phyloP scores from a whole-genome alignment of 2,888 invertebrate species.

The Capitulum mitella region DNA sequence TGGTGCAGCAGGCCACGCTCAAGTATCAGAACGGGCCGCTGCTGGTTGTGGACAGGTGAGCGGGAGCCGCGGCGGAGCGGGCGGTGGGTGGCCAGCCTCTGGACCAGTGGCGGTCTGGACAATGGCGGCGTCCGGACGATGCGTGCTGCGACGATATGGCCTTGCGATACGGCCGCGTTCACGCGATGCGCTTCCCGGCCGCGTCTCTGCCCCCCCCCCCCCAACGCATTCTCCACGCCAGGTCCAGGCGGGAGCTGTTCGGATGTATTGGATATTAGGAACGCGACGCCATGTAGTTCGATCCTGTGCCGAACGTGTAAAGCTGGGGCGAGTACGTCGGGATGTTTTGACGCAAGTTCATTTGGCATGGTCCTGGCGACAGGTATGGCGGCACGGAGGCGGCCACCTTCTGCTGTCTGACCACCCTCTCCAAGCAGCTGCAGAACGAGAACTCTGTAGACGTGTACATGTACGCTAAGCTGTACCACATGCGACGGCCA shows the following conservation, averaged over 20 bases:
- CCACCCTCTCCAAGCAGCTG: constrained; percentile 45
- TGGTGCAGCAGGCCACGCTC: constrained; percentile 72
- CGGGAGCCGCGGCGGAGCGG: too few relatives aligned
- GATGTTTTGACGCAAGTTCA: too few relatives aligned
- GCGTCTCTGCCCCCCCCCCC: too few relatives aligned
- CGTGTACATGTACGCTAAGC: constrained; percentile 47
- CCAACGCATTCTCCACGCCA: too few relatives aligned
- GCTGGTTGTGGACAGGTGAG: constrained; percentile 80
- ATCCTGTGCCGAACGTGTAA: background rate
- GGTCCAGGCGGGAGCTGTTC: too few relatives aligned
- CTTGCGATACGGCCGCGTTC: too few relatives aligned
- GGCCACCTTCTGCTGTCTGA: constrained; percentile 47
- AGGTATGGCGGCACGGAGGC: constrained; percentile 45
- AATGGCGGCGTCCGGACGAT: too few relatives aligned
- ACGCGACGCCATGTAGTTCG: too few relatives aligned
- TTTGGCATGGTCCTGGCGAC: too few relatives aligned
- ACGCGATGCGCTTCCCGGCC: too few relatives aligned
- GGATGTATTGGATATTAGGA: background rate
- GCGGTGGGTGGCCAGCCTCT: too few relatives aligned
- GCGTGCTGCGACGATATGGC: background rate
- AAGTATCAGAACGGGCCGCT: constrained; percentile 87
- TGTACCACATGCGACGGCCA: constrained; percentile 47
- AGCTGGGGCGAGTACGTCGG: background rate
- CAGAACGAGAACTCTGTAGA: constrained; percentile 45
- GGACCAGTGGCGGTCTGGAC: too few relatives aligned